Conservation (phyloP, 2,113 vertebrate genomes). For the Strix uralensis region DNA sequence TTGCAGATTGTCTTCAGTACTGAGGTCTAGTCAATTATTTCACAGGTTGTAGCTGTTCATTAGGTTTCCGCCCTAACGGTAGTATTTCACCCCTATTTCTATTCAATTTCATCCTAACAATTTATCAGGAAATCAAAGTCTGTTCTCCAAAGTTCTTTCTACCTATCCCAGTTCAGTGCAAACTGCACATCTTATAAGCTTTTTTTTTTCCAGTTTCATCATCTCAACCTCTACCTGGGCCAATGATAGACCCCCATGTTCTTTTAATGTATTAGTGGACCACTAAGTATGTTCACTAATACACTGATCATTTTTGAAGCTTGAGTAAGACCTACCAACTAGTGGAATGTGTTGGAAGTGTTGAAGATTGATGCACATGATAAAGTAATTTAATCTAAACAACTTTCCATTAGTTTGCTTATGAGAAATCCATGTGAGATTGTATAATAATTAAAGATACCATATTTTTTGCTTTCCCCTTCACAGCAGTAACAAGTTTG, state of each 20-base stretch:
- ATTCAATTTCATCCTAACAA: not conserved
- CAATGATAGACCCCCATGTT: not conserved
- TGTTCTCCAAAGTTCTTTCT: not conserved
- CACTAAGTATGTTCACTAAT: not conserved
- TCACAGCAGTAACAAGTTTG: not conserved
- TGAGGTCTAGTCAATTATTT: not conserved
- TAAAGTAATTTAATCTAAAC: not conserved
- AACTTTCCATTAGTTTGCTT: not conserved
- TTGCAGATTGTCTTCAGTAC: not conserved
- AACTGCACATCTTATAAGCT: not conserved
- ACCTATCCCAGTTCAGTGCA: not conserved
- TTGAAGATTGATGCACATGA: not conserved
- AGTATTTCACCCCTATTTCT: not conserved
- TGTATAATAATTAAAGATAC: not conserved
- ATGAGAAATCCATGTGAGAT: not conserved
- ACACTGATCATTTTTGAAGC: not conserved
- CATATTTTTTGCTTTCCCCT: not conserved
- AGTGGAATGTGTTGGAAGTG: not conserved
- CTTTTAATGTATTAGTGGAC: not conserved
- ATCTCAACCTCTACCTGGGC: not conserved
- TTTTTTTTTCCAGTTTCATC: not conserved
- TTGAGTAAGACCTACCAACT: not conserved
- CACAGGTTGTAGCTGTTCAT: not conserved
- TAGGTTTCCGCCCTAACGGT: not conserved
- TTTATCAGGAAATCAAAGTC: not conserved